Evolutionary conservation across 2,797 vertebrate species (phyloP).

Genomic region (Pristis pectinata): DNA sequence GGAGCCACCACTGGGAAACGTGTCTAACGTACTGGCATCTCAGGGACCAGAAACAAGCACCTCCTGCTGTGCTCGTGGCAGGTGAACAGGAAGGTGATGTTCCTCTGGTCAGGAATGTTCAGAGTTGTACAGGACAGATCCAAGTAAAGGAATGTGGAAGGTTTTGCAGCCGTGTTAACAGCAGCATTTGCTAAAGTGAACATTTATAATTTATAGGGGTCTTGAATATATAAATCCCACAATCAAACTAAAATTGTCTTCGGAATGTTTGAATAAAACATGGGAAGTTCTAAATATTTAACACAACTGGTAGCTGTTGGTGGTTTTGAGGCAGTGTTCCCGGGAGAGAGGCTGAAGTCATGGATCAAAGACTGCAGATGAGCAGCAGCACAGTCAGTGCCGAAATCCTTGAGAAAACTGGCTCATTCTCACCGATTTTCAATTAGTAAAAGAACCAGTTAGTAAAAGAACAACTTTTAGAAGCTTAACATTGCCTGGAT

Average conservation of each 20-base stretch:
- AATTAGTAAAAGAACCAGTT: no score
- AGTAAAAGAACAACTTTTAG: not conserved
- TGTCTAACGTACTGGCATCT: no score
- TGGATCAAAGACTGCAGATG: not conserved
- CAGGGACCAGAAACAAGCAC: no score
- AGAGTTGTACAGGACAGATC: not conserved
- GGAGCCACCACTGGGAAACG: no score
- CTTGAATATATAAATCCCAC: not conserved
- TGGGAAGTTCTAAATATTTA: not conserved
- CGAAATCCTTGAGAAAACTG: not conserved
- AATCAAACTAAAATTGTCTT: not conserved
- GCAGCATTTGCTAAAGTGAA: not conserved
- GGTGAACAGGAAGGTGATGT: not conserved
- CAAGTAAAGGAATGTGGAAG: not conserved
- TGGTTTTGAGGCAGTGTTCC: not conserved
- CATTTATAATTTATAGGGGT: not conserved
- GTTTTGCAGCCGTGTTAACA: not conserved
- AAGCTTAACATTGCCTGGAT: not conserved
- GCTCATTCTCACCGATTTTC: not conserved
- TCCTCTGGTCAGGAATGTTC: not conserved
- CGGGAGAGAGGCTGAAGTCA: not conserved
- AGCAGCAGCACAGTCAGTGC: not conserved
- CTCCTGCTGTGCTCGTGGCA: not conserved
- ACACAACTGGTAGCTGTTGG: not conserved
- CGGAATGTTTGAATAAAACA: not conserved